Conservation (phyloP, 2,113 vertebrate genomes). For the Alosa alosa region DNA sequence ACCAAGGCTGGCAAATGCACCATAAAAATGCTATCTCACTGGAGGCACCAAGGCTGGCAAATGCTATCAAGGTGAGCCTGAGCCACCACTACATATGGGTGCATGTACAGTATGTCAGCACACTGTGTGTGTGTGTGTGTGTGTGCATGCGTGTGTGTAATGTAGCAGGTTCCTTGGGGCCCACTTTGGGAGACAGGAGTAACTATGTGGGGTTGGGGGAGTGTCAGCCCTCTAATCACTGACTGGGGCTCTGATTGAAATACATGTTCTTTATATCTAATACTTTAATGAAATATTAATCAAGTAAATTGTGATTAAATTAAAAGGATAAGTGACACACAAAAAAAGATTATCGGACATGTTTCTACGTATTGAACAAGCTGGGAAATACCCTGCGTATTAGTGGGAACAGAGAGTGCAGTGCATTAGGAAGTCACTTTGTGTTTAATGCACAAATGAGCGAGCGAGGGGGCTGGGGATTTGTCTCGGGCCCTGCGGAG, state of each 20-base stretch:
- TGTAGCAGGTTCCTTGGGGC: neutral
- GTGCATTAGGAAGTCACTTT: constrained; percentile 34
- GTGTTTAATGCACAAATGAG: constrained; percentile 35
- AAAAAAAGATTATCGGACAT: constrained; percentile 43
- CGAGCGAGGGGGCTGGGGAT: constrained; percentile 17
- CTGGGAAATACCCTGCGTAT: constrained; percentile 31
- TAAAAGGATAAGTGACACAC: constrained; percentile 55
- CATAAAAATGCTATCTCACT: neutral
- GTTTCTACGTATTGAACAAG: constrained; percentile 33
- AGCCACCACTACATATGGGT: constrained; percentile 52
- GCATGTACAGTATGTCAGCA: constrained; percentile 31
- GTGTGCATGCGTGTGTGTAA: constrained; percentile 39
- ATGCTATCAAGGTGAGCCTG: no score
- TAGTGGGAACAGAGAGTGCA: constrained; percentile 19
- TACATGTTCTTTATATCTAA: constrained; percentile 61
- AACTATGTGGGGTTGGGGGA: constrained; percentile 25
- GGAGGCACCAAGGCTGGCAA: neutral
- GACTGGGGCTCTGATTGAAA: constrained; percentile 52
- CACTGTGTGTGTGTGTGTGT: constrained; percentile 2
- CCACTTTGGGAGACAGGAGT: neutral
- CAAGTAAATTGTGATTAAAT: constrained; percentile 70
- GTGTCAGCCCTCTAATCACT: constrained; percentile 33
- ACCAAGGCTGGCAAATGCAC: neutral
- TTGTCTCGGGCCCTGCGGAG: neutral
- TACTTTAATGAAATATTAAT: constrained; percentile 73